Conservation (phyloP, 2,797 vertebrate species). For the Falco rusticolus region DNA sequence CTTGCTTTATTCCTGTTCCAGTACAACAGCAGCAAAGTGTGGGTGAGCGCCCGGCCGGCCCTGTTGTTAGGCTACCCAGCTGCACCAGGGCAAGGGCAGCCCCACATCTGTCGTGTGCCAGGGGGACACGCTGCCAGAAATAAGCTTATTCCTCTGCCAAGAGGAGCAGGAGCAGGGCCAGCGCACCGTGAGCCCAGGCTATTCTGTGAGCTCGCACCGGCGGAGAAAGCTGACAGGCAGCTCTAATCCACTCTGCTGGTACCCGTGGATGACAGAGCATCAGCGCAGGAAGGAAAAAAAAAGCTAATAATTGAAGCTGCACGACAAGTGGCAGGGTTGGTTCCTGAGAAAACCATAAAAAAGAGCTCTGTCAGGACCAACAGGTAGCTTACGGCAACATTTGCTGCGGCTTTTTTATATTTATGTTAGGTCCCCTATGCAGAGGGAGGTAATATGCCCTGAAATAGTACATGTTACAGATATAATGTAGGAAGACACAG, state of each 20-base stretch:
- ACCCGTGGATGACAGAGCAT: neutral
- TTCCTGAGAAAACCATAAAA: neutral
- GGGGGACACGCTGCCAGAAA: neutral
- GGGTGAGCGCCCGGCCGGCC: neutral
- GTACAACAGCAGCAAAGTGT: neutral
- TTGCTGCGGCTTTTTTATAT: neutral
- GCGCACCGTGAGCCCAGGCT: neutral
- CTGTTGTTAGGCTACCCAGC: neutral
- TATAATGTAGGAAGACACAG: neutral
- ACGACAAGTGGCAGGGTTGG: neutral
- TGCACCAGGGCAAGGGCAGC: constrained; percentile 4
- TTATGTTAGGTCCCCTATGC: neutral
- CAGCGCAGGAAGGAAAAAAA: neutral
- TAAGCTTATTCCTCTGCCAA: constrained; percentile 26
- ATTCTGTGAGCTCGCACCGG: constrained; percentile 12
- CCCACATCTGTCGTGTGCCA: constrained; percentile 41
- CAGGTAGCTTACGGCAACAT: no score
- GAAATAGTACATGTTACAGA: neutral
- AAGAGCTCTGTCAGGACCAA: neutral
- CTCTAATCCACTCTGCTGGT: constrained; percentile 64
- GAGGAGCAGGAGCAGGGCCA: constrained; percentile 37
- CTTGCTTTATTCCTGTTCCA: neutral
- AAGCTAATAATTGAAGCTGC: neutral
- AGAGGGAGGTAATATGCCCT: neutral
- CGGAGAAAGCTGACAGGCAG: constrained; percentile 60